These are phyloP conservation scores for Planiliza haematocheilus DNA, from an alignment of 2,113 vertebrate genomes.

Conservation along the genomic window DNA sequence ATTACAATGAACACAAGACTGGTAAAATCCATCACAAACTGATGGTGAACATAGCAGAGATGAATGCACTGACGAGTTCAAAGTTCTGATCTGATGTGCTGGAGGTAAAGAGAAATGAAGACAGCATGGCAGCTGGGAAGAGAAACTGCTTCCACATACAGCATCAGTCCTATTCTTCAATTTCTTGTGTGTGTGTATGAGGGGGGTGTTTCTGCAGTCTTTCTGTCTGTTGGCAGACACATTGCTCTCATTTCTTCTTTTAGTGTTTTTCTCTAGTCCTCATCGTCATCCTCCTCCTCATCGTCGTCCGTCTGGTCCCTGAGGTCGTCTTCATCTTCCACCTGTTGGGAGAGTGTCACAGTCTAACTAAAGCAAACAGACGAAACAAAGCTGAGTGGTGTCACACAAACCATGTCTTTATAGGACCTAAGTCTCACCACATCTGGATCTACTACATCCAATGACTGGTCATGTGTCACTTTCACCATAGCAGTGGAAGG, in stretches of 20 bases:
- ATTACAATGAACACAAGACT: constrained; percentile 42
- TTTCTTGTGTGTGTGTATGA: constrained; percentile 46
- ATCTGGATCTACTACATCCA: neutral
- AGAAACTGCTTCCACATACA: constrained; percentile 57
- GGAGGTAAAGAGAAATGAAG: constrained; percentile 21
- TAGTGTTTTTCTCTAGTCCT: constrained; percentile 70
- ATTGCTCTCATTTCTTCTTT: constrained; percentile 31
- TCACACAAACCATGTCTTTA: neutral
- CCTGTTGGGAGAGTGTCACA: constrained; percentile 73
- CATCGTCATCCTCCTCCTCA: constrained; percentile 71
- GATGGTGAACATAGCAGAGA: constrained; percentile 51
- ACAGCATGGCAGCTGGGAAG: constrained; percentile 47
- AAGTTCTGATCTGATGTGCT: constrained; percentile 26
- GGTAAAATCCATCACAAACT: constrained; percentile 47
- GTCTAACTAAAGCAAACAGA: constrained; percentile 71
- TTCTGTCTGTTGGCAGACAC: constrained; percentile 18
- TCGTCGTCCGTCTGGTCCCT: constrained; percentile 82
- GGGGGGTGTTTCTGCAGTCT: constrained; percentile 44
- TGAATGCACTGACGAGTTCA: constrained; percentile 60
- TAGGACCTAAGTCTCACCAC: constrained; percentile 2
- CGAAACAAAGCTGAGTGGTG: constrained; percentile 37
- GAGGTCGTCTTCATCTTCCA: constrained; percentile 86
- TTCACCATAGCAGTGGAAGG: too few species aligned
- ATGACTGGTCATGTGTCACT: neutral
- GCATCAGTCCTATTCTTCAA: constrained; percentile 56